These are phyloP conservation scores for Leptopterna dolabrata DNA, from an alignment of 2,888 invertebrate genomes.

Conservation along the genomic window DNA sequence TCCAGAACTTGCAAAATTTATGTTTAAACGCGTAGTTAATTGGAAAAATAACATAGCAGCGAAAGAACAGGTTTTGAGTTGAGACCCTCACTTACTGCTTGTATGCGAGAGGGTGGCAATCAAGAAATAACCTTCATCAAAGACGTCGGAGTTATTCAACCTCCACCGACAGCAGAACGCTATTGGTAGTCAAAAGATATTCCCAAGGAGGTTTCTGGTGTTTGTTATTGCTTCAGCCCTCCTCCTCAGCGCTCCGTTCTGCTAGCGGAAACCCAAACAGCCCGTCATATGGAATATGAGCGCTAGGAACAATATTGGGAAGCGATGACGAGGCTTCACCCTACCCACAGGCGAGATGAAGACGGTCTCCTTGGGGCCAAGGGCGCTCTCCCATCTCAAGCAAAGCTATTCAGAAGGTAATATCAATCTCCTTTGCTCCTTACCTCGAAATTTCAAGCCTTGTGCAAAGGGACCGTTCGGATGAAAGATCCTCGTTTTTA, in stretches of 20 bases:
- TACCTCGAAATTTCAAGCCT: conserved; percentile 1
- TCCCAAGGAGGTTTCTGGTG: neutral
- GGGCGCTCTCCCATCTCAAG: neutral
- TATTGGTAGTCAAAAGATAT: neutral
- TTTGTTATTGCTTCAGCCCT: neutral
- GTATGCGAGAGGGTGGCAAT: neutral
- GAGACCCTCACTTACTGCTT: neutral
- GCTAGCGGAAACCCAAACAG: neutral
- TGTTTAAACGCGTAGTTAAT: too few relatives aligned
- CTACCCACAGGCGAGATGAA: neutral
- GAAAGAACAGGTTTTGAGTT: neutral
- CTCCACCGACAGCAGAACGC: neutral
- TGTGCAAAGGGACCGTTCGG: neutral
- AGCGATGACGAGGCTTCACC: neutral
- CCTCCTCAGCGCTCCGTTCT: neutral
- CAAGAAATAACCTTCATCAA: neutral
- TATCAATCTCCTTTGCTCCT: conserved; percentile 39
- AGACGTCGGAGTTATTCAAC: neutral
- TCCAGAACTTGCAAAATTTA: too few relatives aligned
- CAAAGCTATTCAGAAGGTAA: conserved; percentile 42
- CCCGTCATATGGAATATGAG: conserved; percentile 21
- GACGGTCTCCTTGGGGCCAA: neutral
- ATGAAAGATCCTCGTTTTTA: conserved; percentile 26
- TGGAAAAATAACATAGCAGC: neutral
- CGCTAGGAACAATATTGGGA: conserved; percentile 26